Conservation (phyloP, 2,888 invertebrate genomes). For the Epistrophella euchroma region DNA sequence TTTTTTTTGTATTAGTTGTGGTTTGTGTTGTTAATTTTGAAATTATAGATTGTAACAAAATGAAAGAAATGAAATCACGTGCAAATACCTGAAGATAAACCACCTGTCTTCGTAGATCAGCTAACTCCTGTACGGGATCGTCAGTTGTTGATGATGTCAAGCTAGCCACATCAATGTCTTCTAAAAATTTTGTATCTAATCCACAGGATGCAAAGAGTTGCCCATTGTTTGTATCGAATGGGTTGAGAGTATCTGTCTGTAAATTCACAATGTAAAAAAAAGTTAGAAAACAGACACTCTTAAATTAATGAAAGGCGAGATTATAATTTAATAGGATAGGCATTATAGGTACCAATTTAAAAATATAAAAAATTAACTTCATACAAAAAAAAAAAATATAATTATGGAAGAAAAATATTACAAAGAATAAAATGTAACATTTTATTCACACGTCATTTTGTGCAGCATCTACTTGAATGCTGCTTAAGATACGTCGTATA, state of each 20-base stretch:
- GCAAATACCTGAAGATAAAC: conserved; percentile 90
- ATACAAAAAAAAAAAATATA: not conserved
- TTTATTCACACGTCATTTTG: too few relatives aligned
- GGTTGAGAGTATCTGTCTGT: conserved; percentile 94
- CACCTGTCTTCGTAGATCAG: conserved; percentile 92
- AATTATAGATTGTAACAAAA: conserved; percentile 57
- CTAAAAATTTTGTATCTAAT: conserved; percentile 85
- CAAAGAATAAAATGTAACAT: too few relatives aligned
- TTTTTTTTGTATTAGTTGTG: not conserved
- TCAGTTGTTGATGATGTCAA: conserved; percentile 85
- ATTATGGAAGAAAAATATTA: not conserved
- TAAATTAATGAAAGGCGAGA: too few relatives aligned
- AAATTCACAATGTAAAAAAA: conserved; percentile 77
- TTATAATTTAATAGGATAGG: too few relatives aligned
- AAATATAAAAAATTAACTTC: too few relatives aligned
- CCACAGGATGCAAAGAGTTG: conserved; percentile 86
- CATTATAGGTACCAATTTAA: too few relatives aligned
- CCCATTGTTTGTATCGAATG: conserved; percentile 91
- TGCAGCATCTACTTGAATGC: too few relatives aligned
- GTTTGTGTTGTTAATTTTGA: conserved; percentile 8
- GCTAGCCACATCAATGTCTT: conserved; percentile 84
- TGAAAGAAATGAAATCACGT: conserved; percentile 80
- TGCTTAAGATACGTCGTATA: too few relatives aligned
- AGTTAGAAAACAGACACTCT: conserved; percentile 25
- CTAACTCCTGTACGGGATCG: conserved; percentile 88